These are phyloP conservation scores for Chaenogobius annularis DNA, from an alignment of 2,113 vertebrate genomes.

Conservation along the genomic window DNA sequence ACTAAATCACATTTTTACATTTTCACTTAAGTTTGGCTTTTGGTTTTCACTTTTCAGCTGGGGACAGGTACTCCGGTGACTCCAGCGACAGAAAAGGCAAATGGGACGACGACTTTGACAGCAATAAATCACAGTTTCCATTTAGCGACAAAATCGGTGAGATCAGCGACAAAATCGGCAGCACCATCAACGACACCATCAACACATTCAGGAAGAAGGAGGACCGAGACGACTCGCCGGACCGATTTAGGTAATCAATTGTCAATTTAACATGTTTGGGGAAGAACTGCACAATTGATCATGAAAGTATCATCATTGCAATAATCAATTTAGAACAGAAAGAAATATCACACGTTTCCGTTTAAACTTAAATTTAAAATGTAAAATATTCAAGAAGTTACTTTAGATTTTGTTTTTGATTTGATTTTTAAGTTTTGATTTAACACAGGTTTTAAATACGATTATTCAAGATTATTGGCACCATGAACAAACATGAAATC, in stretches of 20 bases:
- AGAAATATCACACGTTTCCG: not conserved
- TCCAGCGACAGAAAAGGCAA: constrained; percentile 81
- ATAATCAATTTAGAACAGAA: not conserved
- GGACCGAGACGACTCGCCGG: constrained; percentile 92
- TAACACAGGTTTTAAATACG: too few relatives aligned
- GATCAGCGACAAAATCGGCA: constrained; percentile 96
- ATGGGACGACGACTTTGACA: constrained; percentile 98
- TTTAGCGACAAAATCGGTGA: constrained; percentile 97
- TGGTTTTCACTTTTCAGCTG: constrained; percentile 57
- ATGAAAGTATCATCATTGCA: not conserved
- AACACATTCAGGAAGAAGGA: constrained; percentile 95
- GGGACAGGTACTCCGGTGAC: constrained; percentile 83
- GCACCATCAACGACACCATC: constrained; percentile 96
- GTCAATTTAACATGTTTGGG: not conserved
- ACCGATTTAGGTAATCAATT: constrained; percentile 89
- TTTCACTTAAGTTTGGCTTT: not conserved
- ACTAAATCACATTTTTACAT: too few relatives aligned
- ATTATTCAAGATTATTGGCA: too few relatives aligned
- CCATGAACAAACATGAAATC: too few relatives aligned
- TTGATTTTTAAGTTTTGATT: too few relatives aligned
- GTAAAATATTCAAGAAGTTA: not conserved
- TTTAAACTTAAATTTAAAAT: too few relatives aligned
- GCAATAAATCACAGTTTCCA: constrained; percentile 84
- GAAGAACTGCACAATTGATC: not conserved
- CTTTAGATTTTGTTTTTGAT: too few relatives aligned